A percentile compares a stretch with the other conserved stretches of the same genome.
Evolutionary conservation across 2,797 vertebrate species (phyloP).

Genomic region (Percopsis omiscomaycus): DNA sequence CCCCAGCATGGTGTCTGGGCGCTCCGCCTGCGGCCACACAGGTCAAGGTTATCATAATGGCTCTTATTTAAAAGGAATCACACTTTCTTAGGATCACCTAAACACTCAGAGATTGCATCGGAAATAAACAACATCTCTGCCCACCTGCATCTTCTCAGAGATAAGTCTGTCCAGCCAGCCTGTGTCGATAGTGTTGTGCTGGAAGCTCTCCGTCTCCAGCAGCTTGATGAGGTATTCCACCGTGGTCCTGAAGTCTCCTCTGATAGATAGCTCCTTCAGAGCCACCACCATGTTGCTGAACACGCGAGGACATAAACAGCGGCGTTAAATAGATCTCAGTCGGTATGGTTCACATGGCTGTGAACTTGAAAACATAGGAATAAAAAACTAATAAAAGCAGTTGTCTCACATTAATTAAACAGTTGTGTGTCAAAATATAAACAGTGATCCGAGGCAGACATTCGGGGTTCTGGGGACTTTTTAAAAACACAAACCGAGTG

Average conservation of each 20-base stretch:
- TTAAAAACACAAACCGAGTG: no score
- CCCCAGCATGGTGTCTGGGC: slow-evolving; percentile 95
- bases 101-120: no score
- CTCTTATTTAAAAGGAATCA: no score
- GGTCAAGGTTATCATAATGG: background rate
- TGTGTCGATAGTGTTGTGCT: slow-evolving; percentile 94
- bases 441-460: no score
- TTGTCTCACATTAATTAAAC: background rate
- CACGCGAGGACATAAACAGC: slow-evolving; percentile 19
- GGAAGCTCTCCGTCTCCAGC: slow-evolving; percentile 96
- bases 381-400: background rate
- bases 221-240: slow-evolving; percentile 98
- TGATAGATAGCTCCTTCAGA: slow-evolving; percentile 95
- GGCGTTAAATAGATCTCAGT: background rate
- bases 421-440: no score
- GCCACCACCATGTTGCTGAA: slow-evolving; percentile 97
- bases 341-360: background rate
- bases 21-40: slow-evolving; percentile 82
- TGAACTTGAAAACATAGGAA: background rate
- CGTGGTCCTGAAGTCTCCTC: slow-evolving; percentile 97
- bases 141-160: slow-evolving; percentile 97
- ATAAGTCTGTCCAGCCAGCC: slow-evolving; percentile 98
- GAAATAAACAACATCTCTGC: background rate
- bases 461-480: no score
- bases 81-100: no score